Evolutionary conservation across 2,888 invertebrate species (phyloP).

Genomic region (Oithona nana): DNA sequence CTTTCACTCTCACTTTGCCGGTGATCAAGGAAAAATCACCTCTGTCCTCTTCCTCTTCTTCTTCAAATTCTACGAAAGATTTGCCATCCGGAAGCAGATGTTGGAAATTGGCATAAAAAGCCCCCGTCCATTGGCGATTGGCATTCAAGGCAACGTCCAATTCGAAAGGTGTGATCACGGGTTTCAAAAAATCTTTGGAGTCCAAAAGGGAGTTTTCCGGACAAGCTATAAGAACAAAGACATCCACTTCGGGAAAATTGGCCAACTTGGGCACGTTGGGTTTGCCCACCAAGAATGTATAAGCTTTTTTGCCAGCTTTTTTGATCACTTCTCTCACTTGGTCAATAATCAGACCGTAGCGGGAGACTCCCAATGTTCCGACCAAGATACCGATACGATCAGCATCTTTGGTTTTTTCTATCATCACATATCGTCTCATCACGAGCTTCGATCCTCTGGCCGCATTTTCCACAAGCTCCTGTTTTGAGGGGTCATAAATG

Average conservation of each 20-base stretch:
- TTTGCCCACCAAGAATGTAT: conserved; percentile 80
- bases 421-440: conserved; percentile 56
- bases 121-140: conserved; percentile 31
- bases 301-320: conserved; percentile 60
- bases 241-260: conserved; percentile 84
- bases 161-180: conserved; percentile 78
- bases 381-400: conserved; percentile 65
- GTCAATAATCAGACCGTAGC: conserved; percentile 52
- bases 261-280: conserved; percentile 84
- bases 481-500: conserved; percentile 26
- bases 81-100: background rate
- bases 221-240: conserved; percentile 78
- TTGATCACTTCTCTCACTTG: conserved; percentile 51
- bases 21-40: conserved; percentile 54
- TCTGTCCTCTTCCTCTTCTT: background rate
- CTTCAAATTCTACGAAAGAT: background rate
- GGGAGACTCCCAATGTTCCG: conserved; percentile 68
- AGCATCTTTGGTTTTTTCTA: conserved; percentile 82
- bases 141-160: conserved; percentile 50
- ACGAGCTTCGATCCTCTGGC: conserved; percentile 38
- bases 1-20: conserved; percentile 41
- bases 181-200: conserved; percentile 45
- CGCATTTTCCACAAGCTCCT: conserved; percentile 22
- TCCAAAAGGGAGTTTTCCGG: background rate
- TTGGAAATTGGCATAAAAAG: conserved; percentile 28